Conservation (phyloP, 2,888 invertebrate genomes). For the Scaptomyza cyrtandrae region DNA sequence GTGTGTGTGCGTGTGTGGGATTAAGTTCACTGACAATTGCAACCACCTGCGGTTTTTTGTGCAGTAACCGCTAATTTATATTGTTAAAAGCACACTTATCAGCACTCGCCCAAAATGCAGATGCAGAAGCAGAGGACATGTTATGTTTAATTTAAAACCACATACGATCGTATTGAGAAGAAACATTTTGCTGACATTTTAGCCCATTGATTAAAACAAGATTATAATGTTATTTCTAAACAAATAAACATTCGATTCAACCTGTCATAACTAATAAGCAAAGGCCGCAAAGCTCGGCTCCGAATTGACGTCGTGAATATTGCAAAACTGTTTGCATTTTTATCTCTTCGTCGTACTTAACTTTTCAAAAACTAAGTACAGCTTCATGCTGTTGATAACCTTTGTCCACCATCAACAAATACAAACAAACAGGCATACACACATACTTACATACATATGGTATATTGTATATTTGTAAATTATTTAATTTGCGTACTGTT, state of each 20-base stretch:
- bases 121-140: not conserved
- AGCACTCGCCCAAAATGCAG: not conserved
- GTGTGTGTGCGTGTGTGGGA: slow-evolving; percentile 1
- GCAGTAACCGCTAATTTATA: not conserved
- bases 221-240: not conserved
- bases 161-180: not conserved
- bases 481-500: not conserved
- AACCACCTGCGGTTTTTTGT: slow-evolving; percentile 7
- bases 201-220: not conserved
- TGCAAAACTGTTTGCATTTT: not conserved
- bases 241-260: not conserved
- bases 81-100: not conserved
- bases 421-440: not conserved
- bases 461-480: not conserved
- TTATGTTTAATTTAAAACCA: not conserved
- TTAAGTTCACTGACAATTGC: slow-evolving; percentile 15
- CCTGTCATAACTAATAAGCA: not conserved
- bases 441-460: not conserved
- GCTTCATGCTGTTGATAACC: not conserved
- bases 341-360: not conserved
- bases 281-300: not conserved
- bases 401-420: not conserved
- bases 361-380: not conserved
- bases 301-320: not conserved
- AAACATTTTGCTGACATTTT: not conserved